Conservation (phyloP, 1,140 invertebrate genomes). For the Achroia grisella region DNA sequence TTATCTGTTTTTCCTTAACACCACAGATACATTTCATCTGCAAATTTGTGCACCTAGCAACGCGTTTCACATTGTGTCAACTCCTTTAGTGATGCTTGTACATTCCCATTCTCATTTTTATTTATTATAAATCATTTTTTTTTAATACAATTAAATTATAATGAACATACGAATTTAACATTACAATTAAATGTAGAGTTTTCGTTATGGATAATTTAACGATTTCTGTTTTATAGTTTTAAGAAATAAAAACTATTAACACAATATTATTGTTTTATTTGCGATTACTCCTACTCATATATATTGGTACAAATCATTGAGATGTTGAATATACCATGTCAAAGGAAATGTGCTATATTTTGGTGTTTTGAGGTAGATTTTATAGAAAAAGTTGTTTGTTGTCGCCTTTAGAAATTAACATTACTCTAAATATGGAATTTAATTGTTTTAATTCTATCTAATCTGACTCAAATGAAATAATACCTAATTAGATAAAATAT, state of each 20-base stretch:
- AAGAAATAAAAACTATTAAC: conserved; percentile 14
- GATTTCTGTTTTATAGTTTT: conserved; percentile 19
- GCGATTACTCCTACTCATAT: background rate
- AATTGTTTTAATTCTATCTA: too few relatives aligned
- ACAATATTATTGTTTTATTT: background rate
- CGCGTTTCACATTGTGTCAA: too few relatives aligned
- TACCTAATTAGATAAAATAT: too few relatives aligned
- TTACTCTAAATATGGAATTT: too few relatives aligned
- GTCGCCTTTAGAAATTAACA: too few relatives aligned
- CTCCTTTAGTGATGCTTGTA: conserved; percentile 14
- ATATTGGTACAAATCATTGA: background rate
- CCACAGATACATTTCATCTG: background rate
- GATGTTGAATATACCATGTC: too few relatives aligned
- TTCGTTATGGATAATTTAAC: conserved; percentile 30
- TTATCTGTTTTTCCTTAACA: background rate
- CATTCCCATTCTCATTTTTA: conserved; percentile 24
- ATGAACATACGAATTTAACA: conserved; percentile 8
- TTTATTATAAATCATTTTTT: conserved; percentile 11
- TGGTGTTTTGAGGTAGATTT: too few relatives aligned
- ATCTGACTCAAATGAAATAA: too few relatives aligned
- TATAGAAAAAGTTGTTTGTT: too few relatives aligned
- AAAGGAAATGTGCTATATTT: too few relatives aligned
- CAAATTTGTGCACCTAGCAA: too few relatives aligned
- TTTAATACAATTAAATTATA: too few relatives aligned
- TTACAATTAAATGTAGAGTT: conserved; percentile 35